Base-by-base conservation (phyloP, 2,888 invertebrate species). In the Chydorus sphaericus region DNA sequence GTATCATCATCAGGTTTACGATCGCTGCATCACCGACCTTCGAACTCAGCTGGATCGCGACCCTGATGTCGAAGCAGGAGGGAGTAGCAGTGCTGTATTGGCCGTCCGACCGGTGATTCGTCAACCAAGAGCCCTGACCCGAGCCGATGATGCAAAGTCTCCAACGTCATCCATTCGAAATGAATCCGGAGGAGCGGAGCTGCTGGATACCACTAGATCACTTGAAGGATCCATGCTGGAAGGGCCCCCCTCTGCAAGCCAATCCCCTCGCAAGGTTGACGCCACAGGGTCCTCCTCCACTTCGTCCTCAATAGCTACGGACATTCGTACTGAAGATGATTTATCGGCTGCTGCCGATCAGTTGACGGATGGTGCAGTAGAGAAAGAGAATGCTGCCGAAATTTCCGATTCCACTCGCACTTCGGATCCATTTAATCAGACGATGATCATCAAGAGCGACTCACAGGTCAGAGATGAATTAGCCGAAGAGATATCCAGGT, bases 1-100 rank as follows among this genome's bases (percentile, higher is more conserved):
- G 7, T 39, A 52, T 39, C 33, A 38, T 31, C 26, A 28, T 50
- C 60, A 65, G 65, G 64, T 63, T 20, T 67, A 66, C 59, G 66
- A 67, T 55, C 58, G 52, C 18, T 52, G 52, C n/a, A 52, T 52
- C 18, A 33, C 52, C 20, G 52, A 52, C 52, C 36, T 52, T 26
- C 52, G 52, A 7, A 11, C 31, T 14, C 52, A 52, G 52, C 23
- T 52, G 52, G 52, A 52, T 6, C 6, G 18, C 7, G 39, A 39
- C 8, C 16, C 31, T n/a, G 52, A 52, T 36, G 52, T 37, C 10
- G 20, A 56, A 16, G 33, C 48, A 30, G 49, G 18, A 29, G 31
- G 31, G 50, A 30, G 28, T 18, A 16, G 33, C 2, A 48, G 23
- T 16, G 33, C 31, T 16, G 36, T 29, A n/a, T 7, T 30, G 11